Evolutionary conservation across 2,888 invertebrate species (phyloP).

Genomic region (Periphyllus acericola): DNA sequence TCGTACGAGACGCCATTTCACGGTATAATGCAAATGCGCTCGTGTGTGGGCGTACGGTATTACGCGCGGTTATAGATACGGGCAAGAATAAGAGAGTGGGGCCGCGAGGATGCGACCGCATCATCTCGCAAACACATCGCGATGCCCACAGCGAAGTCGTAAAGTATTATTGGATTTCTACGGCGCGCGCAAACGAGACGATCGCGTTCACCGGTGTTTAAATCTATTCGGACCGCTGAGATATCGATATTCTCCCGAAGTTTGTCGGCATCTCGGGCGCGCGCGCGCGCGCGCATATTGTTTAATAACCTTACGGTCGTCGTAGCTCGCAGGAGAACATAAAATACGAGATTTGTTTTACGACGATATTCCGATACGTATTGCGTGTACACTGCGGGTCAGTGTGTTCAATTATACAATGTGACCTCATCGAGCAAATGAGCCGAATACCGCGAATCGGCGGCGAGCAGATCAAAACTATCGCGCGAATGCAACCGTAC

Average conservation of each 20-base stretch:
- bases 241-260: slow-evolving; percentile 40
- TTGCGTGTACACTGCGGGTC: slow-evolving; percentile 1
- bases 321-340: slow-evolving; percentile 42
- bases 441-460: slow-evolving; percentile 41
- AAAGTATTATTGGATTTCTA: slow-evolving; percentile 40
- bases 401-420: slow-evolving; percentile 24
- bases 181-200: slow-evolving; percentile 14
- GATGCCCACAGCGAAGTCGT: slow-evolving; percentile 11
- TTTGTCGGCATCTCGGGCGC: slow-evolving; percentile 37
- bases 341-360: slow-evolving; percentile 50
- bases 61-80: not conserved
- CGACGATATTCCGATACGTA: not conserved
- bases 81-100: not conserved
- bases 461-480: not conserved
- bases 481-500: not conserved
- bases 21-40: not conserved
- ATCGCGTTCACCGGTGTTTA: slow-evolving; percentile 28
- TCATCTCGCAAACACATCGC: not conserved
- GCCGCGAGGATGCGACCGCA: not conserved
- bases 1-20: not conserved
- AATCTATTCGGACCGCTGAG: not conserved
- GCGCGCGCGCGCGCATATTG: no score
- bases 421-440: slow-evolving; percentile 40
- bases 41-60: no score
- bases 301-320: slow-evolving; percentile 42